These are phyloP conservation scores for Nesidiocoris tenuis DNA, from an alignment of 2,888 invertebrate genomes.

Conservation along the genomic window DNA sequence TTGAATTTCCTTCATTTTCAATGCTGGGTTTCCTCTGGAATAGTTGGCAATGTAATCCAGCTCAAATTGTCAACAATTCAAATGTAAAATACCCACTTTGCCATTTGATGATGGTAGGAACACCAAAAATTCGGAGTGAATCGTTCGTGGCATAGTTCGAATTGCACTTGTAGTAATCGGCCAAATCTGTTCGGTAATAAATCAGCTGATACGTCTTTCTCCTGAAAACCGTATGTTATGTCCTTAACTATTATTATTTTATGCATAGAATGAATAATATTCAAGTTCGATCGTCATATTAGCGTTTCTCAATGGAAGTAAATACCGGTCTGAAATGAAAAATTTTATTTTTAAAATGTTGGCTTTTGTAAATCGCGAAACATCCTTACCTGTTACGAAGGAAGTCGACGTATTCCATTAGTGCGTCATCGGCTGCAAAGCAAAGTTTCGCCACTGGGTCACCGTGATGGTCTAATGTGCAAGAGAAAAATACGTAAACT, in stretches of 20 bases:
- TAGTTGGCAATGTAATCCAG: no score
- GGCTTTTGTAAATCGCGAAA: no score
- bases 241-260: background rate
- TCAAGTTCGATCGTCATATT: no score
- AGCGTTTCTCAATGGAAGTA: no score
- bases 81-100: no score
- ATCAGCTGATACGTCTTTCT: conserved; percentile 8
- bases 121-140: background rate
- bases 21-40: no score
- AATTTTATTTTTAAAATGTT: no score
- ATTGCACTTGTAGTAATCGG: conserved; percentile 1
- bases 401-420: conserved; percentile 30
- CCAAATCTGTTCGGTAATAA: conserved; percentile 11
- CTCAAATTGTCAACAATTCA: no score
- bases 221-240: background rate
- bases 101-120: conserved; percentile 25
- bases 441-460: conserved; percentile 22
- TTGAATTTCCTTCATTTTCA: no score
- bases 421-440: conserved; percentile 19
- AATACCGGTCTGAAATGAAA: no score
- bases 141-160: background rate
- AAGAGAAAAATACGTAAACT: conserved; percentile 25
- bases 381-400: background rate
- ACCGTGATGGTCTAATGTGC: conserved; percentile 29
- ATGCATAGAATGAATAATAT: no score